A percentile compares a stretch with the other conserved stretches of the same genome.
These are phyloP conservation scores for Andricus curvator DNA, from an alignment of 2,888 invertebrate species.

Conservation along the genomic window DNA sequence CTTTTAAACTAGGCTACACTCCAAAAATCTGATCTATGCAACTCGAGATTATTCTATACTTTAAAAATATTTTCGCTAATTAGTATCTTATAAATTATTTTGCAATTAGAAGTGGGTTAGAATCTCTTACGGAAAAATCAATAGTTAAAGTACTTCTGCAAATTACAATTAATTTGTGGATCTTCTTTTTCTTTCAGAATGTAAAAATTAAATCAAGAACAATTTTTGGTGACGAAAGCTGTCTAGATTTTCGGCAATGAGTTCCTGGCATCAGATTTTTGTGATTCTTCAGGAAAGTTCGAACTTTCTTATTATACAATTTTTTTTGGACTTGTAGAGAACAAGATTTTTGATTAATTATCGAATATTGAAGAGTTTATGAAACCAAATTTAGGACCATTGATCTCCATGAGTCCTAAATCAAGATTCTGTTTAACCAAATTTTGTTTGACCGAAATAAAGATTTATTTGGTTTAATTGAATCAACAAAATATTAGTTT, in stretches of 20 bases:
- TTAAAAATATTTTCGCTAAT: neutral
- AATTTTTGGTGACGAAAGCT: neutral
- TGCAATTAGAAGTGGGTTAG: neutral
- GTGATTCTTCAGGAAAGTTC: neutral
- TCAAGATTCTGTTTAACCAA: too few species aligned
- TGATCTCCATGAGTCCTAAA: too few species aligned
- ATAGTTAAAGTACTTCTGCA: neutral
- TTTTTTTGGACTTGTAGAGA: neutral
- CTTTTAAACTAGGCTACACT: neutral
- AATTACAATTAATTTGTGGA: neutral
- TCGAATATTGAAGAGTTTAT: neutral
- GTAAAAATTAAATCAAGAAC: neutral
- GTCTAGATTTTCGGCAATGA: too few species aligned
- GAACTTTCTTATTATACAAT: neutral
- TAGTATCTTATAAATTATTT: neutral
- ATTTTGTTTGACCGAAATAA: too few species aligned
- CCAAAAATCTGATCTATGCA: slow-evolving; percentile 1
- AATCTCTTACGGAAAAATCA: neutral
- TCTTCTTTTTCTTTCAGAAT: neutral
- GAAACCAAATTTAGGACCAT: too few species aligned
- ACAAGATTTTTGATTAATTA: neutral
- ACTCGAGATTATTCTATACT: neutral
- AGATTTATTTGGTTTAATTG: too few species aligned
- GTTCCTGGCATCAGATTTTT: too few species aligned
- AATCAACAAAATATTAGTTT: too few species aligned